Conservation (phyloP, 2,888 invertebrate species). For the Folsomia candida region DNA sequence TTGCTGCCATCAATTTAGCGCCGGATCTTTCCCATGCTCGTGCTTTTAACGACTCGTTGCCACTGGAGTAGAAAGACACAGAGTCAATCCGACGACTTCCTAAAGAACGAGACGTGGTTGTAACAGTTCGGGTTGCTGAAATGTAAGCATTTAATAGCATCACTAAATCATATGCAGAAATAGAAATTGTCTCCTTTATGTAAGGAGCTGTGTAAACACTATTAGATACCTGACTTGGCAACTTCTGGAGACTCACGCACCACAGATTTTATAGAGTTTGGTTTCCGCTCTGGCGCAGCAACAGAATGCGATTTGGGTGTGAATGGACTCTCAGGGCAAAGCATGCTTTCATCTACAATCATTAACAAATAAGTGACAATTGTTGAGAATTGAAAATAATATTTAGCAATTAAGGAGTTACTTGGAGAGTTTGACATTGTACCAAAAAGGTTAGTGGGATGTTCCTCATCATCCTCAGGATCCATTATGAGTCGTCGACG, state of each 20-base stretch:
- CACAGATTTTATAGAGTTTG: constrained; percentile 18
- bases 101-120: no score
- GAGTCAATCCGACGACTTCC: constrained; percentile 24
- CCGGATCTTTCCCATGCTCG: constrained; percentile 45
- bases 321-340: constrained; percentile 38
- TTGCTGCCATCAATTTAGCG: constrained; percentile 42
- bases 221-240: constrained; percentile 33
- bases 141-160: background rate
- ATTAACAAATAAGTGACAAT: no score
- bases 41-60: constrained; percentile 21
- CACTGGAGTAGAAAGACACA: constrained; percentile 33
- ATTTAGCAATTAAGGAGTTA: no score
- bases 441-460: no score
- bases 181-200: background rate
- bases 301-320: constrained; percentile 25
- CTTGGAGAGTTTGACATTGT: no score
- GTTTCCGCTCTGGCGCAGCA: constrained; percentile 16
- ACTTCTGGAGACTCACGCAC: constrained; percentile 37
- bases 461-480: constrained; percentile 5
- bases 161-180: background rate
- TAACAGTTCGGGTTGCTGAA: background rate
- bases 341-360: constrained; percentile 21
- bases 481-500: constrained; percentile 16
- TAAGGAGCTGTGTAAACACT: no score
- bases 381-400: no score